Percentiles rank a stretch among this genome's conserved stretches.
These are phyloP conservation scores for Limnephilus rhombicus DNA, from an alignment of 2,888 invertebrate species.

Conservation along the genomic window DNA sequence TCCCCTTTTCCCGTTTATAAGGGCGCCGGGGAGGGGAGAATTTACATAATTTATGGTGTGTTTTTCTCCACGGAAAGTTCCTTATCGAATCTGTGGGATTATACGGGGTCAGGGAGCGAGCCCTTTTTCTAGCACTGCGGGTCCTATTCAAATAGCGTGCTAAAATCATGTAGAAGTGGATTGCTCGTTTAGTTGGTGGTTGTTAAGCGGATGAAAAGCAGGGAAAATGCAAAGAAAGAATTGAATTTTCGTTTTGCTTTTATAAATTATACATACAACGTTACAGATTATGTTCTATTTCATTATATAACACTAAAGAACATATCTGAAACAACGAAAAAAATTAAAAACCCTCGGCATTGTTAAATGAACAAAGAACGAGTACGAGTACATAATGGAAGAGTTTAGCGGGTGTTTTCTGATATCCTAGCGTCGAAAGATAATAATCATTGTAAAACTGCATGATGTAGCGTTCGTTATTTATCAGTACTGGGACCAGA, in stretches of 20 bases:
- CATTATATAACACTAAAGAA: neutral
- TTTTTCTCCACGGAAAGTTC: constrained; percentile 47
- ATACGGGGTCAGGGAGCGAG: constrained; percentile 9
- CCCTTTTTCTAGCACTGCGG: constrained; percentile 32
- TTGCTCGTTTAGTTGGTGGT: neutral
- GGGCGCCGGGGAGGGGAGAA: constrained; percentile 24
- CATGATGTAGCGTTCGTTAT: no score
- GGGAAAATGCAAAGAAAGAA: neutral
- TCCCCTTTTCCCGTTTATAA: constrained; percentile 6
- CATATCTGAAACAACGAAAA: neutral
- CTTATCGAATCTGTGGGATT: constrained; percentile 46
- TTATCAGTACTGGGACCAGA: no score
- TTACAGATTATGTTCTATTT: neutral
- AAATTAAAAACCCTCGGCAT: no score
- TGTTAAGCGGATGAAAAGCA: neutral
- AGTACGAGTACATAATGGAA: no score
- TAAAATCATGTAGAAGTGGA: neutral
- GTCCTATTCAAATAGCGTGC: neutral
- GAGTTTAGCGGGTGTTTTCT: no score
- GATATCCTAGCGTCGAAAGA: no score
- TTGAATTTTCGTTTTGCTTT: neutral
- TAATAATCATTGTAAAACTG: no score
- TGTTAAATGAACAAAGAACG: no score
- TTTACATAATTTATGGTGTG: constrained; percentile 56
- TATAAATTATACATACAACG: neutral